Evolutionary conservation across 2,797 vertebrate species (phyloP).

Genomic region (Phoxinus dragarum): DNA sequence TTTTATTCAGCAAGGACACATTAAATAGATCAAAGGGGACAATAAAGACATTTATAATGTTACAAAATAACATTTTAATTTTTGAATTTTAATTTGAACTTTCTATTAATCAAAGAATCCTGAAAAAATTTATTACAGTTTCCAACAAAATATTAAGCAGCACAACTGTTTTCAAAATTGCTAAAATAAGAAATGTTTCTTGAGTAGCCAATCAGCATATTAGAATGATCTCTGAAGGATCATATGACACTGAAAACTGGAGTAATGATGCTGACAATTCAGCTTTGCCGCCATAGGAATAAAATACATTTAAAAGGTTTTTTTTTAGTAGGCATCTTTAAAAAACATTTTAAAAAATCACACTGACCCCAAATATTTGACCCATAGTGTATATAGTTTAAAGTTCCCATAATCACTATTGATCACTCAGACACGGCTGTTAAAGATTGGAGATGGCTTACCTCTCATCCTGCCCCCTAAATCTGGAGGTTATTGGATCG

Average conservation of each 20-base stretch:
- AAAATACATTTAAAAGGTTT: neutral
- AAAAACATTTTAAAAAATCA: neutral
- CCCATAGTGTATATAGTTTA: conserved; percentile 35
- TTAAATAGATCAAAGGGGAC: neutral
- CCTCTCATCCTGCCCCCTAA: conserved; percentile 79
- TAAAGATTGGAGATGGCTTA: conserved; percentile 77
- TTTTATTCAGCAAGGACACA: neutral
- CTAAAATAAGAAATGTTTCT: neutral
- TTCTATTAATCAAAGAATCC: neutral
- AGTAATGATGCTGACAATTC: neutral
- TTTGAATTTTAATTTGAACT: neutral
- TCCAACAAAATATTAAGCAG: neutral
- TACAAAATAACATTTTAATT: neutral
- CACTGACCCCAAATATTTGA: neutral
- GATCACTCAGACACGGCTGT: conserved; percentile 70
- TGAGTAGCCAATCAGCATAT: neutral
- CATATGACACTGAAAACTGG: neutral
- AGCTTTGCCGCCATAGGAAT: neutral
- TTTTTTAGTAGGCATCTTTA: neutral
- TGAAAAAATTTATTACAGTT: neutral
- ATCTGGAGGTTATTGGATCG: conserved; percentile 81
- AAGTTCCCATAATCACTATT: neutral
- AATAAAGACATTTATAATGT: neutral
- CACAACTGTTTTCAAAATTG: neutral
- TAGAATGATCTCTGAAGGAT: neutral